Conservation (phyloP, 2,888 invertebrate species). For the Bellardia pandia region DNA sequence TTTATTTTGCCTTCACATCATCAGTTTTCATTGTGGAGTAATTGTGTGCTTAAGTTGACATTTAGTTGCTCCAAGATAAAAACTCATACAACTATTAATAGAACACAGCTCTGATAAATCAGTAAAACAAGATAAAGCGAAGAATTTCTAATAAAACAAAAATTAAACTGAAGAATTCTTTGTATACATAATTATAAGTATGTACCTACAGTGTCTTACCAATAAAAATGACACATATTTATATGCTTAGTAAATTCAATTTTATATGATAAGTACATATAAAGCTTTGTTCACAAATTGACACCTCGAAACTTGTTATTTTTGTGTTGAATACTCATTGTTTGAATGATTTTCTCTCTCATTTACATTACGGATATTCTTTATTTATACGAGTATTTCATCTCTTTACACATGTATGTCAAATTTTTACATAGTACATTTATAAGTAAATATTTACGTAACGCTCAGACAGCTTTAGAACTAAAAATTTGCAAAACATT, state of each 20-base stretch:
- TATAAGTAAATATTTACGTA: not conserved
- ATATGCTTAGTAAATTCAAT: no score
- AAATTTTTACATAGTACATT: not conserved
- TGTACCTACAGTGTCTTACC: not conserved
- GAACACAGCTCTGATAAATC: slow-evolving; percentile 8
- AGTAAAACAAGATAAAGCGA: not conserved
- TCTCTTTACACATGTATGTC: slow-evolving; percentile 1
- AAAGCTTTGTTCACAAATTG: no score
- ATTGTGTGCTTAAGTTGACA: slow-evolving; percentile 8
- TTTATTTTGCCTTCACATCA: slow-evolving; percentile 1
- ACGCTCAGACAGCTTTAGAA: no score
- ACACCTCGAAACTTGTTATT: no score
- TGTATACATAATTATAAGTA: not conserved
- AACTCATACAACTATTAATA: slow-evolving; percentile 1
- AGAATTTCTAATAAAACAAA: slow-evolving; percentile 2
- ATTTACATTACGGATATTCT: not conserved
- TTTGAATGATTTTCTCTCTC: not conserved
- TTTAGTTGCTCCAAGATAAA: slow-evolving; percentile 4
- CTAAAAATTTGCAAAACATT: no score
- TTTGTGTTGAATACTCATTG: no score
- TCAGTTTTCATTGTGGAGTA: not conserved
- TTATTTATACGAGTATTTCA: not conserved
- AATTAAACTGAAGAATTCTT: not conserved
- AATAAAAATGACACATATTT: not conserved
- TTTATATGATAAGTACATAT: no score